Evolutionary conservation across 2,113 vertebrate genomes (phyloP).

Genomic region (Spheniscus mendiculus): DNA sequence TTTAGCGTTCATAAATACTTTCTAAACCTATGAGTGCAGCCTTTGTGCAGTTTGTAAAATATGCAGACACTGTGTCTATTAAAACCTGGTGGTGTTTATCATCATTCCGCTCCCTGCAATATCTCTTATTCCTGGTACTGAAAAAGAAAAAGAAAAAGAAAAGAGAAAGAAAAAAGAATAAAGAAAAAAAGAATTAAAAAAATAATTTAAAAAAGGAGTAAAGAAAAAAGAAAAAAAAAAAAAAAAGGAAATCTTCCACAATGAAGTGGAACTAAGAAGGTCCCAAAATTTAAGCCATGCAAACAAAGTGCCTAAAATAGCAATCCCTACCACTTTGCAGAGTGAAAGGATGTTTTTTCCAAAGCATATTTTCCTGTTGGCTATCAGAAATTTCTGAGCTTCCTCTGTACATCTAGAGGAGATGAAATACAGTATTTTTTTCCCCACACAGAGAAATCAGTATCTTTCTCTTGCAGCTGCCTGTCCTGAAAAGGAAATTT

Average conservation of each 20-base stretch:
- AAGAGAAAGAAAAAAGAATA: neutral
- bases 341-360: neutral
- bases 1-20: neutral
- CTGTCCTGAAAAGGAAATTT: constrained; percentile 28
- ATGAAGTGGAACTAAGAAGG: neutral
- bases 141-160: neutral
- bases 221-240: neutral
- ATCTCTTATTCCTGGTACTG: neutral
- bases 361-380: neutral
- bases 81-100: neutral
- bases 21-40: neutral
- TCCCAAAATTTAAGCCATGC: neutral
- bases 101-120: neutral
- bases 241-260: neutral
- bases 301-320: neutral
- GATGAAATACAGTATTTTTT: neutral
- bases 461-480: constrained; percentile 39
- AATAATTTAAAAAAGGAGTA: too few relatives aligned
- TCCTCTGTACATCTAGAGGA: neutral
- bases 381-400: neutral
- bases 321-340: neutral
- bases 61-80: neutral
- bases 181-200: neutral
- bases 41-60: neutral
- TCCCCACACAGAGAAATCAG: neutral